Evolutionary conservation across 1,140 invertebrate genomes (phyloP), one percentile per base, ranked within the genome.

Genomic region (Apis florea): DNA sequence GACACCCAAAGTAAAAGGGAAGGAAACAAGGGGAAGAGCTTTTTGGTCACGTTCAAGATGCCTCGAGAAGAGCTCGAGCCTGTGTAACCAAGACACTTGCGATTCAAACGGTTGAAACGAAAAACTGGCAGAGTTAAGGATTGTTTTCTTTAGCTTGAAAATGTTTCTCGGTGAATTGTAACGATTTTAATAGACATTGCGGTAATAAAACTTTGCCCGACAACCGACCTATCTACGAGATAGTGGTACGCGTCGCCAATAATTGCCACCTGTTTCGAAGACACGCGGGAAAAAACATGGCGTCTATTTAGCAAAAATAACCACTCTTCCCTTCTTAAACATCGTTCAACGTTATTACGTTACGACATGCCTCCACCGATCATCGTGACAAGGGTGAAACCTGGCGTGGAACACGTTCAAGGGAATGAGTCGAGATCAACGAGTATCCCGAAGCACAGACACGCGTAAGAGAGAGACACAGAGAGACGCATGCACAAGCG

Each of bases 1-100:
- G 79, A 67, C 72, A 66, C 61, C 70, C 59, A 61, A 61, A 63
- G 47, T 73, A 80, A 80, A 76, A 82, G 72, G 47, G 72, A 82
- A 75, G 73, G 64, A 61, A 81, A 31, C 61, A 47, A 53, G 47
- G 49, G 24, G 31, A 21, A 61, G 54, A n/a, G 19, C 17, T 21
- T 64, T 19, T 74, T 63, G 82, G 69, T 68, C 66, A 64, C 67
- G 71, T 61, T 76, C 64, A 71, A 24, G 70, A 64, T 53, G 70
- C 70, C 59, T 6, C 40, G 54, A 12, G 71, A 80, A 80, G 40
- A 56, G 15, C 70, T 56, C 24, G n/a, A 63, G 12, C 59, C 9
- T n/a, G 53, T 51, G 59, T 9, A 17, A 40, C 31, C 31, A 40
- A 58, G 21, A 19, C n/a, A 49, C 53, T 26, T 12, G n/a, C 53